Conservation (phyloP, 2,113 vertebrate species). For the Brachyhypopomus occidentalis region DNA sequence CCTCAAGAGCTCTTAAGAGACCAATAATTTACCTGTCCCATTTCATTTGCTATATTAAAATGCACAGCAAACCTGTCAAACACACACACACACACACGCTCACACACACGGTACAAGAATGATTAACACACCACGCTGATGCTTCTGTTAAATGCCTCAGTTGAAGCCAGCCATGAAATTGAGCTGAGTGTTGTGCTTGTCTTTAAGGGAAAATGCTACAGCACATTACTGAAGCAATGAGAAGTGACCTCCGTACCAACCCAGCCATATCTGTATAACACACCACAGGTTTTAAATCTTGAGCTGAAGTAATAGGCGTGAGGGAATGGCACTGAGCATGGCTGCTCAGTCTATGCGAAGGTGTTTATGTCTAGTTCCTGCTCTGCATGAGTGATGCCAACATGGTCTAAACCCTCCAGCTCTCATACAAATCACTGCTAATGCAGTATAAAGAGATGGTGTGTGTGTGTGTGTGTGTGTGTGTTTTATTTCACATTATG, state of each 20-base stretch:
- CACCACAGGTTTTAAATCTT: slow-evolving; percentile 60
- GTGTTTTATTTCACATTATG: not conserved
- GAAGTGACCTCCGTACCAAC: slow-evolving; percentile 56
- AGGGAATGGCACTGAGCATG: slow-evolving; percentile 12
- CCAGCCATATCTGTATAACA: slow-evolving; percentile 60
- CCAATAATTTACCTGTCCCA: slow-evolving; percentile 4
- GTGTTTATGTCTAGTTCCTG: slow-evolving; percentile 55
- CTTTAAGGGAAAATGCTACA: slow-evolving; percentile 60
- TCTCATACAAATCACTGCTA: slow-evolving; percentile 44
- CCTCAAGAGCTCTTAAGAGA: not conserved
- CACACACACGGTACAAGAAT: slow-evolving; percentile 9
- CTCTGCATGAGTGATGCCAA: slow-evolving; percentile 55
- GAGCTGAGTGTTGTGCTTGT: slow-evolving; percentile 55
- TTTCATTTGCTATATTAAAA: slow-evolving; percentile 2
- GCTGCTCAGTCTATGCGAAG: slow-evolving; percentile 53
- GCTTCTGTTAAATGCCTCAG: slow-evolving; percentile 25
- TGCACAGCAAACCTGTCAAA: slow-evolving; percentile 17
- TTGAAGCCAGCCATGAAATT: slow-evolving; percentile 64
- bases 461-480: not conserved
- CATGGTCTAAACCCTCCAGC: slow-evolving; percentile 23
- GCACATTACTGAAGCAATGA: slow-evolving; percentile 67
- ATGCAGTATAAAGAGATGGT: slow-evolving; percentile 36
- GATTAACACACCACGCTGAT: slow-evolving; percentile 40
- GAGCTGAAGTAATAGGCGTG: slow-evolving; percentile 51
- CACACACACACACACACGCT: not conserved